These are phyloP conservation scores for Saccostrea echinata DNA, from an alignment of 1,140 invertebrate genomes.

Conservation along the genomic window DNA sequence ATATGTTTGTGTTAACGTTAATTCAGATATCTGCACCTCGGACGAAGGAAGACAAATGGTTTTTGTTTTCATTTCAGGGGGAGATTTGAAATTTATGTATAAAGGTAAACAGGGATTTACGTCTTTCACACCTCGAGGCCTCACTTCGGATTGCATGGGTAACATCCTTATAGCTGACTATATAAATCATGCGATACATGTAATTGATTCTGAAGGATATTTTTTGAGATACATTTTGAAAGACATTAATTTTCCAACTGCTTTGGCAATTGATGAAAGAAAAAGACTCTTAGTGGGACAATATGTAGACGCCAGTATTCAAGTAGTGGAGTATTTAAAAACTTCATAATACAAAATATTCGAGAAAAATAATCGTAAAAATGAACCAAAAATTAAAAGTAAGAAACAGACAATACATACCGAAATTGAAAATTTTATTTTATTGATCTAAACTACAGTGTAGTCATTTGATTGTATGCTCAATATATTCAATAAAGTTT, in stretches of 20 bases:
- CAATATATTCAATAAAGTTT: too few species aligned
- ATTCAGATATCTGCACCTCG: background rate
- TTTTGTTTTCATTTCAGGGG: background rate
- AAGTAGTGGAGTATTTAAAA: background rate
- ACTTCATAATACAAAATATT: background rate
- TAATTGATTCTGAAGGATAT: background rate
- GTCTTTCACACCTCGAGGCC: background rate
- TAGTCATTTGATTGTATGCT: too few species aligned
- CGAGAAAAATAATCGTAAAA: too few species aligned
- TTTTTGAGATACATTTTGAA: background rate
- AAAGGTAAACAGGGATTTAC: background rate
- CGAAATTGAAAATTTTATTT: too few species aligned
- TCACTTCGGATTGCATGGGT: background rate
- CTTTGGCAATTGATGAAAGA: background rate
- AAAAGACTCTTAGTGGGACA: background rate
- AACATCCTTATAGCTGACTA: slow-evolving; percentile 1
- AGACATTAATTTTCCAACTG: background rate
- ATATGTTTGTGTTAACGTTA: background rate
- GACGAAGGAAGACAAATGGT: background rate
- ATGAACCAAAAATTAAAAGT: too few species aligned
- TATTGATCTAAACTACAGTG: too few species aligned
- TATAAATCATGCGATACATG: background rate
- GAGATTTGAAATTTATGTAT: background rate
- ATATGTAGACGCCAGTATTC: background rate
- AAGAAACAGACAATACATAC: too few species aligned